Base-by-base conservation (phyloP, 64 coral and sea anemone species). In the Porites australiensis region DNA sequence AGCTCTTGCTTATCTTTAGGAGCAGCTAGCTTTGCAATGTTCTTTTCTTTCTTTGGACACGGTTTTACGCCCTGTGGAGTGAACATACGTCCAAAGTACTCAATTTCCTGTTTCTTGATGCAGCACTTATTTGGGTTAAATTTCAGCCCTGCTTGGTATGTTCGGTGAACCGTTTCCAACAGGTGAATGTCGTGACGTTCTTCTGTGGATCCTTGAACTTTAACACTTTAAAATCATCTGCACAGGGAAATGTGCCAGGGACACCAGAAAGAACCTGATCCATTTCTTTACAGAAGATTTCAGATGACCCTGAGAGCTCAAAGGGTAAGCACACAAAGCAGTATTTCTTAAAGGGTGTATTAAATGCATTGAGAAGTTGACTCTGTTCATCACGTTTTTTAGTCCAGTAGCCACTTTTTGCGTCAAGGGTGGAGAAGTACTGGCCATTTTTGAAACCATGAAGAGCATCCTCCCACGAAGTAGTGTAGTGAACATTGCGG, bases 211-310 rank as follows among this genome's bases (percentile, higher is more conserved):
- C 86, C 75, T 74, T 88, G 60, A 27, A 80, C 66, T 37, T 37
- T 37, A 37, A 37, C 27, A 37, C n/a, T 37, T 94, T 82, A 4
- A 88, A 75, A 73, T 82, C 85, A 70, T 94, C 82, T 93, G 72
- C 90, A 80, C 64, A 82, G 57, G 77, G 78, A 50, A 90, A 90
- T 20, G 89, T 92, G 3, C 65, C 53, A 19, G 87, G 78, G 27
- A 90, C 85, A 64, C 87, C 79, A 51, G 87, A 12, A 5, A 85
- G 58, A 66, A 89, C 8, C 10, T 50, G 77, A 58, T 88, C 94
- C 53, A 96, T 88, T 16, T 91, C 88, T 37, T 95, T 75, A 51
- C 89, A 95, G 75, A 93, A 87, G 88, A 95, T 95, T 86, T 95
- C 88, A 44, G 80, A 89, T 19, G 88, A 95, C 9, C 53, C 58